Percentiles rank a stretch among this genome's conserved stretches.
Conservation (phyloP, 2,888 invertebrate genomes). For the Pseudococcus jackbeardsleyi region DNA sequence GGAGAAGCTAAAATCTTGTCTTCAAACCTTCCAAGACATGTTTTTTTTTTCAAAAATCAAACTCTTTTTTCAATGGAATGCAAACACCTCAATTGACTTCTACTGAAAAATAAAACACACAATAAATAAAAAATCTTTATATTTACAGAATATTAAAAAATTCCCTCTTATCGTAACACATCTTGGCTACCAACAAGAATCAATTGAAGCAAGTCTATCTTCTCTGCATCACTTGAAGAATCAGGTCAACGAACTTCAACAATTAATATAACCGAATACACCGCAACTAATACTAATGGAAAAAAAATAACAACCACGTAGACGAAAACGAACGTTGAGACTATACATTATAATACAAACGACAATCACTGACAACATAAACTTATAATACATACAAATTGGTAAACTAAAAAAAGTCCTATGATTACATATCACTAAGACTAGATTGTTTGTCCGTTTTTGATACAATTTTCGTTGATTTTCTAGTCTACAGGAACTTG, state of each 20-base stretch:
- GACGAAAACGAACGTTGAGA: not conserved
- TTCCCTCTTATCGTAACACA: constrained; percentile 54
- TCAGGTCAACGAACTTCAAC: constrained; percentile 57
- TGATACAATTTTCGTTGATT: constrained; percentile 6
- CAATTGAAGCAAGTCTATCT: constrained; percentile 52
- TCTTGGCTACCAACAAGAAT: constrained; percentile 58
- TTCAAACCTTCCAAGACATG: too few species aligned
- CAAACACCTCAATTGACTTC: too few species aligned
- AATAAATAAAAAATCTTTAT: not conserved
- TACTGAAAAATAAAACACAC: not conserved
- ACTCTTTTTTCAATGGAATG: too few species aligned
- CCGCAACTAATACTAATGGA: not conserved
- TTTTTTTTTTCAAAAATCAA: too few species aligned
- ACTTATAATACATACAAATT: constrained; percentile 1
- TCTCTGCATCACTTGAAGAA: constrained; percentile 57
- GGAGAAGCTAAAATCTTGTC: too few species aligned
- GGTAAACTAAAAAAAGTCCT: not conserved
- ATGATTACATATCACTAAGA: constrained; percentile 13
- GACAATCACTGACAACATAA: not conserved
- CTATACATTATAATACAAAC: not conserved
- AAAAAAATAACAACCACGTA: constrained; percentile 19
- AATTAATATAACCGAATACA: constrained; percentile 21
- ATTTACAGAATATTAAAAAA: constrained; percentile 63
- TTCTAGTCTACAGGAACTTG: constrained; percentile 14
- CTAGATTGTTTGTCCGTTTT: constrained; percentile 7